Evolutionary conservation across 2,888 invertebrate genomes (phyloP).

Genomic region (Synanthedon myopaeformis): DNA sequence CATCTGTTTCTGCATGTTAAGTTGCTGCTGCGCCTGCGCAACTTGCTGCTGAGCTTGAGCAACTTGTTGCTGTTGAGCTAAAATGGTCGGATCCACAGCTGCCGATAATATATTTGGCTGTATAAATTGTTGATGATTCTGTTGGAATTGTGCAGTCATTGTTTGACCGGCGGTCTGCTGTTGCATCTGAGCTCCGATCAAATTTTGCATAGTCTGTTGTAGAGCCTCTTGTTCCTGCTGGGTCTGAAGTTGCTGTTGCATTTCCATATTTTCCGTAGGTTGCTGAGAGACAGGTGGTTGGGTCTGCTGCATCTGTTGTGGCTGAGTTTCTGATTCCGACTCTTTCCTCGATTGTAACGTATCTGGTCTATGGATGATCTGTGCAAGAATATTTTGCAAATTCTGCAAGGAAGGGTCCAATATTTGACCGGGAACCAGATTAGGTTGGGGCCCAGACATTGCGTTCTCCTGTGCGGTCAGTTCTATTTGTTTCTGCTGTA

Average conservation of each 20-base stretch:
- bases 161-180: conserved; percentile 26
- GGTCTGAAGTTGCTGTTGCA: conserved; percentile 12
- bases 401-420: conserved; percentile 66
- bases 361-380: conserved; percentile 60
- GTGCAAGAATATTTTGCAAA: conserved; percentile 53
- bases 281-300: conserved; percentile 21
- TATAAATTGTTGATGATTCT: conserved; percentile 35
- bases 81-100: conserved; percentile 41
- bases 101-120: conserved; percentile 37
- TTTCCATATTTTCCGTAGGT: conserved; percentile 16
- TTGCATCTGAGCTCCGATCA: conserved; percentile 40
- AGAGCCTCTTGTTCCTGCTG: conserved; percentile 34
- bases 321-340: conserved; percentile 46
- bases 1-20: conserved; percentile 62
- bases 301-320: conserved; percentile 24
- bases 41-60: conserved; percentile 60
- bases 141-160: conserved; percentile 26
- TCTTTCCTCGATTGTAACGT: conserved; percentile 49
- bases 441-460: conserved; percentile 38
- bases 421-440: conserved; percentile 48
- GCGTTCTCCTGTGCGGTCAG: conserved; percentile 45
- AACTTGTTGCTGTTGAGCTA: conserved; percentile 56
- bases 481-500: conserved; percentile 59
- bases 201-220: conserved; percentile 45
- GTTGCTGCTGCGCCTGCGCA: conserved; percentile 55